These are phyloP conservation scores for Himalopsyche phryganea DNA, from an alignment of 1,140 invertebrate species.

Conservation along the genomic window DNA sequence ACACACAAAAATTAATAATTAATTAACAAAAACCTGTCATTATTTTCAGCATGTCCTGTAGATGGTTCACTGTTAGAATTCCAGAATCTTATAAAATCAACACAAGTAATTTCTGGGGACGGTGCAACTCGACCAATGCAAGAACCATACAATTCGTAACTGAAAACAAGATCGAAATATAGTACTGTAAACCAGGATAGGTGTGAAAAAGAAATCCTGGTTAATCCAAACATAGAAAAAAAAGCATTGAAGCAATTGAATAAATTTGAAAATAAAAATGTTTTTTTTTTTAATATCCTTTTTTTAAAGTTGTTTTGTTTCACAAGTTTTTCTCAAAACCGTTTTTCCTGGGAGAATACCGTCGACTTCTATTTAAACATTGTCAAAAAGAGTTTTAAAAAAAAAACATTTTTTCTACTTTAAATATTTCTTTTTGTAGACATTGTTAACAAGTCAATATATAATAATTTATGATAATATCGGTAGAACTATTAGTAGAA, in stretches of 20 bases:
- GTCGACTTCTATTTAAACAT: too few species aligned
- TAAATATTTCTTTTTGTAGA: too few species aligned
- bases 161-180: constrained; percentile 1
- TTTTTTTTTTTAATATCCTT: neutral
- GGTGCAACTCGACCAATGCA: neutral
- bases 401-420: too few species aligned
- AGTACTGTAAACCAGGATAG: too few species aligned
- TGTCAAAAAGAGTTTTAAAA: too few species aligned
- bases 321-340: neutral
- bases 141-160: constrained; percentile 5
- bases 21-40: neutral
- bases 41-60: neutral
- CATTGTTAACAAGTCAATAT: too few species aligned
- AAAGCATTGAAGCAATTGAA: neutral
- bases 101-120: constrained; percentile 14
- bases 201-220: too few species aligned
- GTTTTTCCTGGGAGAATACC: neutral
- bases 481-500: too few species aligned
- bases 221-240: too few species aligned
- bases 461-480: too few species aligned
- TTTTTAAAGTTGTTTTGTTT: neutral
- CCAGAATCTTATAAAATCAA: constrained; percentile 10
- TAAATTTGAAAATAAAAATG: neutral
- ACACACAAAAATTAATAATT: neutral
- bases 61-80: too few species aligned